phyloP scores from a whole-genome alignment of 2,888 invertebrate species.

The Dryomyza anilis region DNA sequence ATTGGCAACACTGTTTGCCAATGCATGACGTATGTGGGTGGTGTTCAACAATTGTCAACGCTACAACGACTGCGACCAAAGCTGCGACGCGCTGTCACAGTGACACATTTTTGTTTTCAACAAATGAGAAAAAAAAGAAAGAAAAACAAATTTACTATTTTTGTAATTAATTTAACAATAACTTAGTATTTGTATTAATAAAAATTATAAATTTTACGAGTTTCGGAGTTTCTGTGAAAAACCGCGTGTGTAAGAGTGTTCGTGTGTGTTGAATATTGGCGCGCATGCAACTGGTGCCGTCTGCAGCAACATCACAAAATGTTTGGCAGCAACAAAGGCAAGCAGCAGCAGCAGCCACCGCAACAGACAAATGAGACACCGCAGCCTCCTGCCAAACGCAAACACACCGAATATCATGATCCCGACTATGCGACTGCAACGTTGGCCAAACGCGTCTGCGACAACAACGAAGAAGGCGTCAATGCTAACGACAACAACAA shows the following conservation, averaged over 20 bases:
- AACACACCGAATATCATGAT: slow-evolving; percentile 64
- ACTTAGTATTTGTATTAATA: too few species aligned
- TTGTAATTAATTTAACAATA: background rate
- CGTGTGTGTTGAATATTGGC: too few species aligned
- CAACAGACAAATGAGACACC: background rate
- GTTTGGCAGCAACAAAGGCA: background rate
- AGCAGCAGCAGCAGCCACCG: background rate
- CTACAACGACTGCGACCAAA: background rate
- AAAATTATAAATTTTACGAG: background rate
- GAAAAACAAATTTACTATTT: too few species aligned
- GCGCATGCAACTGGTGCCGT: too few species aligned
- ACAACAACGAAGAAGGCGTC: background rate
- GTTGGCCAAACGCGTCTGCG: background rate
- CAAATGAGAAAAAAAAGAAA: too few species aligned
- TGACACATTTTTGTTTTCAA: slow-evolving; percentile 34
- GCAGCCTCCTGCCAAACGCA: slow-evolving; percentile 53
- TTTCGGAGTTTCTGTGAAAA: too few species aligned
- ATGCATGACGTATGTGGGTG: background rate
- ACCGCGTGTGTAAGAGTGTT: too few species aligned
- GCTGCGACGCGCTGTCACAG: background rate
- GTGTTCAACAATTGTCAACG: too few species aligned
- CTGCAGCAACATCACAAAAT: background rate
- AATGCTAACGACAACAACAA: too few species aligned
- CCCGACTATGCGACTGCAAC: slow-evolving; percentile 63
- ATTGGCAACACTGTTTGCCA: background rate